phyloP scores from a whole-genome alignment of 2,888 invertebrate species.

The Trissoscelio sp. region DNA sequence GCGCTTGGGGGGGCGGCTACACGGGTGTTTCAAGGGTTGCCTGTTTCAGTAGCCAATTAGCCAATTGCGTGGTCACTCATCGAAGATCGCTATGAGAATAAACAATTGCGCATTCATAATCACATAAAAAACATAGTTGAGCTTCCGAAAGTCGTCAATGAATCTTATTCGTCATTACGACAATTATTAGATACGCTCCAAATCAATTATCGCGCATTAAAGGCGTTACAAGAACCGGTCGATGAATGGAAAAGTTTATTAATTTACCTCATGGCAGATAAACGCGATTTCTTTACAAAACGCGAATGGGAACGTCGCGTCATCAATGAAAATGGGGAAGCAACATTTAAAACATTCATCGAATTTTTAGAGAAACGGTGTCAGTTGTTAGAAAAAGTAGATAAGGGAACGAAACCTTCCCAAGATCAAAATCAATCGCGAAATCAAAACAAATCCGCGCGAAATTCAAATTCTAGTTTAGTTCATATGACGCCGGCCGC shows the following conservation, averaged over 20 bases:
- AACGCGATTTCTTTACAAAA: conserved; percentile 68
- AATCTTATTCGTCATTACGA: conserved; percentile 46
- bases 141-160: conserved; percentile 46
- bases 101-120: conserved; percentile 56
- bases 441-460: not conserved
- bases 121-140: conserved; percentile 65
- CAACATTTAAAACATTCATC: conserved; percentile 9
- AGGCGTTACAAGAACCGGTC: conserved; percentile 68
- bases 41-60: conserved; percentile 66
- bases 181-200: conserved; percentile 65
- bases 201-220: conserved; percentile 65
- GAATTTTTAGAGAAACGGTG: conserved; percentile 33
- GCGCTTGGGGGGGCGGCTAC: conserved; percentile 49
- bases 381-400: conserved; percentile 32
- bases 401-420: conserved; percentile 14
- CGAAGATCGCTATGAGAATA: conserved; percentile 64
- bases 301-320: conserved; percentile 68
- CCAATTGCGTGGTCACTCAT: conserved; percentile 66
- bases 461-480: not conserved
- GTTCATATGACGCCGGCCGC: too few relatives aligned
- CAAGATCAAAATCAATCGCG: conserved; percentile 4
- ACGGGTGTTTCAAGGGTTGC: conserved; percentile 63
- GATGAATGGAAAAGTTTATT: conserved; percentile 71
- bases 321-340: not conserved
- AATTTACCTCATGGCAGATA: conserved; percentile 69